A percentile compares a stretch with the other conserved stretches of the same genome.
Evolutionary conservation across 2,888 invertebrate species (phyloP).

Genomic region (Lepas anatifera): DNA sequence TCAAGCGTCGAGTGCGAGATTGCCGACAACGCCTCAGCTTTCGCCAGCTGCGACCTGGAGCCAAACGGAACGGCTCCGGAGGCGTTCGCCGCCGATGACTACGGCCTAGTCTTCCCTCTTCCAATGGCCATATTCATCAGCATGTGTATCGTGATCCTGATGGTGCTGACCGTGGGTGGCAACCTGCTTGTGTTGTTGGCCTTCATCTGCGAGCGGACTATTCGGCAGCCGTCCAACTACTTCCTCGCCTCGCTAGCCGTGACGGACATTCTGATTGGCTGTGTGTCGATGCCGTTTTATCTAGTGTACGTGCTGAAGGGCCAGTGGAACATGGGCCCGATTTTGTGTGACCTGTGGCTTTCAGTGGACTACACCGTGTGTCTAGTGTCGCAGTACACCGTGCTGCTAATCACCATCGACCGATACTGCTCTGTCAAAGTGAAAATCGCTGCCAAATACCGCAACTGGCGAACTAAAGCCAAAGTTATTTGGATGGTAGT

Average conservation of each 20-base stretch:
- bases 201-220: constrained; percentile 48
- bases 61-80: constrained; percentile 18
- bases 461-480: constrained; percentile 90
- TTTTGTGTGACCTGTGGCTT: constrained; percentile 95
- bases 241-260: constrained; percentile 97
- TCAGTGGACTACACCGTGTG: constrained; percentile 99
- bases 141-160: constrained; percentile 70
- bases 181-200: constrained; percentile 90
- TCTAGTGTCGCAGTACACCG: constrained; percentile 97
- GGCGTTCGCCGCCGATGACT: constrained; percentile 54
- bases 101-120: constrained; percentile 48
- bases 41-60: too few relatives aligned
- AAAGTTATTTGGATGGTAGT: constrained; percentile 91
- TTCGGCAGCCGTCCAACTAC: constrained; percentile 94
- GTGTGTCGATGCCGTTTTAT: constrained; percentile 97
- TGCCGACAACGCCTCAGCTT: constrained; percentile 17
- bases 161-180: constrained; percentile 83
- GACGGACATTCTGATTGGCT: constrained; percentile 93
- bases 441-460: constrained; percentile 92
- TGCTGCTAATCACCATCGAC: constrained; percentile 94
- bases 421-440: constrained; percentile 91
- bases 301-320: constrained; percentile 94
- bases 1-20: constrained; percentile 17
- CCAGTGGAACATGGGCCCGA: constrained; percentile 91
- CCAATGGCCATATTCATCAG: constrained; percentile 87